Conservation (phyloP, 2,888 invertebrate species). For the Ornithoptera alexandrae region DNA sequence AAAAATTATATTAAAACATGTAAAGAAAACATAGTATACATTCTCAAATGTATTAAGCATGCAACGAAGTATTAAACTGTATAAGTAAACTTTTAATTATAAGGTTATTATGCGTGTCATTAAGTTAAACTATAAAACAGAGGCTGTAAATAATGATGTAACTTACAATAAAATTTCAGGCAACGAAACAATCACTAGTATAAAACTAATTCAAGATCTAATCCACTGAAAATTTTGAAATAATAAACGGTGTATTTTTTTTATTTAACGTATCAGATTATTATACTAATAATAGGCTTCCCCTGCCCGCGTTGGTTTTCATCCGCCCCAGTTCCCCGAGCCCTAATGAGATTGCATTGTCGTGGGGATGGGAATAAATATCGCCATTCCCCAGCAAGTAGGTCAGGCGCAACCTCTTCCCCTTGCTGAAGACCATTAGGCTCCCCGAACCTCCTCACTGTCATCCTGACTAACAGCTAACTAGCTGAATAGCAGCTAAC, state of each 20-base stretch:
- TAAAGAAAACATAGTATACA: too few relatives aligned
- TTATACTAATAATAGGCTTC: not conserved
- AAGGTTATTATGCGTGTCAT: too few relatives aligned
- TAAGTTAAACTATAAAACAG: too few relatives aligned
- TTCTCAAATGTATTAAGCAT: too few relatives aligned
- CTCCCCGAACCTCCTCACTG: constrained; percentile 2
- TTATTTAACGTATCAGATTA: not conserved
- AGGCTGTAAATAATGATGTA: too few relatives aligned
- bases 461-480: constrained; percentile 11
- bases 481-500: not conserved
- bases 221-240: not conserved
- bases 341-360: constrained; percentile 57
- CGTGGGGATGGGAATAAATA: constrained; percentile 43
- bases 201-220: not conserved
- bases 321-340: constrained; percentile 35
- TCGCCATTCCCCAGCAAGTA: constrained; percentile 39
- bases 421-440: constrained; percentile 31
- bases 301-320: constrained; percentile 6
- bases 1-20: too few relatives aligned
- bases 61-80: too few relatives aligned
- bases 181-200: not conserved
- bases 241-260: not conserved
- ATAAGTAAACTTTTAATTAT: too few relatives aligned
- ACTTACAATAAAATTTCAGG: not conserved
- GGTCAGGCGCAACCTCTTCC: constrained; percentile 50